phyloP scores from a whole-genome alignment of 2,888 invertebrate species.

The Hydroisotoma schaefferi region DNA sequence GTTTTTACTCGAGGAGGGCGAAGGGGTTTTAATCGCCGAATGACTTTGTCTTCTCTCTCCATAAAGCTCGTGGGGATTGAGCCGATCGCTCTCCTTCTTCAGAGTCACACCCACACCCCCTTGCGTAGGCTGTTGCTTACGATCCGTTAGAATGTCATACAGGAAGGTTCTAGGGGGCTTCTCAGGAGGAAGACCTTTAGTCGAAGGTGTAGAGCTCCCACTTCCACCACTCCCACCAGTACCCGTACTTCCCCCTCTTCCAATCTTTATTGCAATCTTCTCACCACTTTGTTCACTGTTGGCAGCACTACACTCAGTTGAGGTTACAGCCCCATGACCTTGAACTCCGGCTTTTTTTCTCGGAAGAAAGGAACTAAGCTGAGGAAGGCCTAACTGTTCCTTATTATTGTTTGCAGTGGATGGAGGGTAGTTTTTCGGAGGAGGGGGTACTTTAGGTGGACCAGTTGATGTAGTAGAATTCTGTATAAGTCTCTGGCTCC shows the following conservation, averaged over 20 bases:
- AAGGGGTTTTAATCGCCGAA: neutral
- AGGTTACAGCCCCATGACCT: neutral
- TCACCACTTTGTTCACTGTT: constrained; percentile 1
- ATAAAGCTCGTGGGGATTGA: constrained; percentile 4
- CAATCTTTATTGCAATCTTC: neutral
- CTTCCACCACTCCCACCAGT: too few relatives aligned
- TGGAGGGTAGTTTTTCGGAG: constrained; percentile 31
- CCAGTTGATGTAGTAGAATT: neutral
- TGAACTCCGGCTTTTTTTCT: constrained; percentile 13
- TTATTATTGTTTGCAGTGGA: constrained; percentile 24
- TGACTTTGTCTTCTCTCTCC: neutral
- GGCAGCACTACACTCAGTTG: constrained; percentile 13
- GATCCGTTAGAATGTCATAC: constrained; percentile 41
- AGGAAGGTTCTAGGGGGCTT: constrained; percentile 68
- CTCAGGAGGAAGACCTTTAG: constrained; percentile 65
- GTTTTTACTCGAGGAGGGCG: neutral
- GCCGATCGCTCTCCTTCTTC: neutral
- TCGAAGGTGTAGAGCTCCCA: neutral
- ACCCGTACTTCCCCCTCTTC: neutral
- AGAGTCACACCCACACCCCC: too few relatives aligned
- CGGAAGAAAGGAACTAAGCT: neutral
- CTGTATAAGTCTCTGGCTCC: constrained; percentile 11
- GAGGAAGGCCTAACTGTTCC: constrained; percentile 31
- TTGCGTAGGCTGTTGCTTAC: constrained; percentile 8
- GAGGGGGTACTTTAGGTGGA: constrained; percentile 34